Conservation (phyloP, 2,797 vertebrate genomes). For the Uromys caudimaculatus region DNA sequence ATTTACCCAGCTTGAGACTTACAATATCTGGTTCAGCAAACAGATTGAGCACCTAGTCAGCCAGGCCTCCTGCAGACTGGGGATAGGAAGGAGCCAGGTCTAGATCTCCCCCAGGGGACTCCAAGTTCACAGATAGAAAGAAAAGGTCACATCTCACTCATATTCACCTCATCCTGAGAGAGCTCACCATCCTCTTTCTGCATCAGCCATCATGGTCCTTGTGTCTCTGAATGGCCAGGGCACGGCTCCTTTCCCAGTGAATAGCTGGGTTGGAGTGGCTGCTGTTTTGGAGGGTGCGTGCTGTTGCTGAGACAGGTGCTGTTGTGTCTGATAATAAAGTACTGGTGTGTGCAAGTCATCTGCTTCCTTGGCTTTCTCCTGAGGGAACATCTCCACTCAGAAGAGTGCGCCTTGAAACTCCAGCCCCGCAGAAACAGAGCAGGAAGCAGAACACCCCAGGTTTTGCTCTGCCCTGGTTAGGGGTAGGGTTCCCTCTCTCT, state of each 20-base stretch:
- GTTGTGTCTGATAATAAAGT: not conserved
- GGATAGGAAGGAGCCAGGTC: not conserved
- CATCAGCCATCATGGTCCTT: not conserved
- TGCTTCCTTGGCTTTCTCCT: not conserved
- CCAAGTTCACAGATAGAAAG: not conserved
- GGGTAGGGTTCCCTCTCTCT: not conserved
- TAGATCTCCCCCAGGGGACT: not conserved
- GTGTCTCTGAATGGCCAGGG: not conserved
- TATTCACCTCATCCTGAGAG: too few relatives aligned
- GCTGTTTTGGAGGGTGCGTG: not conserved
- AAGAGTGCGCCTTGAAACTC: not conserved
- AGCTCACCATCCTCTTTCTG: not conserved
- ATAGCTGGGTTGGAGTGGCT: too few relatives aligned
- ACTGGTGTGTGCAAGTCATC: not conserved
- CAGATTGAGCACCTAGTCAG: rapidly evolving
- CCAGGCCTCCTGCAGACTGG: not conserved
- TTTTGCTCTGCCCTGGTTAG: not conserved
- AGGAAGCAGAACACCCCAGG: not conserved
- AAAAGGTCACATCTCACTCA: not conserved
- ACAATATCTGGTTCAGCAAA: not conserved
- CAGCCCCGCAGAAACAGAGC: not conserved
- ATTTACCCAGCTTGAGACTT: not conserved
- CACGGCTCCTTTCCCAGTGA: not conserved
- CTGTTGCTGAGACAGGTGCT: not conserved
- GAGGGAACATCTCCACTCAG: not conserved